Conservation (phyloP, 2,113 vertebrate species). For the Cnemophilus loriae region DNA sequence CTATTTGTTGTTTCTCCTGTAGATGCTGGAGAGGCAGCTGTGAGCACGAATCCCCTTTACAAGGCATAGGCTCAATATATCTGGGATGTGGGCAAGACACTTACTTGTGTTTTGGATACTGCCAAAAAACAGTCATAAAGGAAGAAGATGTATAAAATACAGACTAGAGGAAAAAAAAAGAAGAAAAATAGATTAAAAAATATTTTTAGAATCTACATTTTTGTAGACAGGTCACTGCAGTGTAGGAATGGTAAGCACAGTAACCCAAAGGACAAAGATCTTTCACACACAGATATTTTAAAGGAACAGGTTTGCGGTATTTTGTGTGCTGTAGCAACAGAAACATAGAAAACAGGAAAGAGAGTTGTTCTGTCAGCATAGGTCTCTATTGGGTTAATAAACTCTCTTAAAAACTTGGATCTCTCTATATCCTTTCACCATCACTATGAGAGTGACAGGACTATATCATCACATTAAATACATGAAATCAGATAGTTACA, state of each 20-base stretch:
- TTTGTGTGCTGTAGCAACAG: neutral
- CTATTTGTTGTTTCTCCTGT: neutral
- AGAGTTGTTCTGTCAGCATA: neutral
- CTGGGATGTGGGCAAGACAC: neutral
- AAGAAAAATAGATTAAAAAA: neutral
- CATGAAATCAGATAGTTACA: neutral
- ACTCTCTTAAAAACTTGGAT: neutral
- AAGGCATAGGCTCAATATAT: neutral
- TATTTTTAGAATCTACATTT: neutral
- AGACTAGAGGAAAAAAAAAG: accelerated
- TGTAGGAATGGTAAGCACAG: neutral
- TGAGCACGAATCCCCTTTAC: neutral
- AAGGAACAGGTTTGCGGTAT: neutral
- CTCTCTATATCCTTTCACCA: neutral
- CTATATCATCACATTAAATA: neutral
- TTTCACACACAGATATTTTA: neutral
- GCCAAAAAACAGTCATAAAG: neutral
- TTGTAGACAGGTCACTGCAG: neutral
- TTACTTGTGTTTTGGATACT: neutral
- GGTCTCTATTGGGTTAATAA: neutral
- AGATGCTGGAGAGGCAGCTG: neutral
- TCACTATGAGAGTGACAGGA: neutral
- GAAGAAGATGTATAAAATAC: neutral
- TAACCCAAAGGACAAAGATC: neutral
- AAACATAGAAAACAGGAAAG: neutral